Evolutionary conservation across 2,797 vertebrate species (phyloP).

Genomic region (Tapirus indicus): DNA sequence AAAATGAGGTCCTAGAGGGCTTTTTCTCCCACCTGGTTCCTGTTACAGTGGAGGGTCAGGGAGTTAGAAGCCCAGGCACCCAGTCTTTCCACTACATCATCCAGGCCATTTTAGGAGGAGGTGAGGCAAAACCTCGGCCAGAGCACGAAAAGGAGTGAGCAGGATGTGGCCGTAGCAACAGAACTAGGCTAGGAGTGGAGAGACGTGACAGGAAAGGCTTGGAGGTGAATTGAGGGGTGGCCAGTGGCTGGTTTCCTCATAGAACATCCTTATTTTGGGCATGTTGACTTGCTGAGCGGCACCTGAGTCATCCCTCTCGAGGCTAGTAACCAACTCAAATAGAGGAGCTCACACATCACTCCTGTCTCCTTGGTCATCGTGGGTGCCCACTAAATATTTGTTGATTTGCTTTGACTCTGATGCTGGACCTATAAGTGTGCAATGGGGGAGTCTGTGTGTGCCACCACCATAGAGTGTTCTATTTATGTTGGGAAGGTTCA

Average conservation of each 20-base stretch:
- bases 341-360: constrained; percentile 52
- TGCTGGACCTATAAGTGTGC: neutral
- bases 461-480: neutral
- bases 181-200: neutral
- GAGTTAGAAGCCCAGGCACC: neutral
- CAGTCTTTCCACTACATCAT: constrained; percentile 36
- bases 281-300: constrained; percentile 62
- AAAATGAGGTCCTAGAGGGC: neutral
- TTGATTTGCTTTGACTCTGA: neutral
- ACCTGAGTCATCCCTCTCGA: constrained; percentile 74
- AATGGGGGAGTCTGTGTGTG: neutral
- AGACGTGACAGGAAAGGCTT: constrained; percentile 59
- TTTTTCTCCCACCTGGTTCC: neutral
- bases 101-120: neutral
- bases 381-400: constrained; percentile 50
- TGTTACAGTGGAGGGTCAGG: neutral
- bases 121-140: neutral
- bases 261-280: constrained; percentile 69
- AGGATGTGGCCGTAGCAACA: constrained; percentile 55
- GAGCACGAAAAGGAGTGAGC: neutral
- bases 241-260: constrained; percentile 21
- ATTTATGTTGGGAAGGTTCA: neutral
- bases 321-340: constrained; percentile 73
- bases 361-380: neutral
- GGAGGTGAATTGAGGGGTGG: neutral